Evolutionary conservation across 2,888 invertebrate species (phyloP), one percentile per base, ranked within the genome.

Genomic region (Athripsodes cinereus): DNA sequence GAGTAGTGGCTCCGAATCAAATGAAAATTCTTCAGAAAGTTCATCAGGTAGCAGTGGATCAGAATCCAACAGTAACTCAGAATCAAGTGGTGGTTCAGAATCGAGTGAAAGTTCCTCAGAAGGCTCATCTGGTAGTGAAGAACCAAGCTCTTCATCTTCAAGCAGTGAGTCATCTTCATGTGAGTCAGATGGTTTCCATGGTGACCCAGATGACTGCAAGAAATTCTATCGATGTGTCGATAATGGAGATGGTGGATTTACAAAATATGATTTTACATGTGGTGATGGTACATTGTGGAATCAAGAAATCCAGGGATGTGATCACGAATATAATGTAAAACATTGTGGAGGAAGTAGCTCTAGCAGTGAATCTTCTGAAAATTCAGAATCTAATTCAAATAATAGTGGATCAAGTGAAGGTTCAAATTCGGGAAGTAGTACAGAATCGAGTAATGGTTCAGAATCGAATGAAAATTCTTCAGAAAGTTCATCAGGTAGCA

Each of bases 211-310:
- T 40, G 75, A 80, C 61, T 81, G 80, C 64, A 74, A 68, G 57
- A 73, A 75, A 64, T 81, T 80, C 66, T 76, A 78, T 59, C 69
- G 80, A 62, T 81, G 81, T 69, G 79, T 76, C 20, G 68, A 71
- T 60, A 72, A 76, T 65, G 76, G 75, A 22, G 66, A 72, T 64
- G 73, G 72, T 13, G 72, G 72, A 18, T 76, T 70, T 51, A 77
- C 71, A 2, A 81, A 79, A 67, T 80, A 80, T 65, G 77, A 81
- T 46, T 82, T 81, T 66, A 68, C 70, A 16, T 83, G 83, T 66
- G 80, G 81, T 2, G 74, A 76, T 50, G 82, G 81, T 22, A 83
- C 83, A 3, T 81, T 79, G 34, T 84, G 82, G 81, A 83, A 84
- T 67, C 68, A 78, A 64, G 71, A 77, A 34, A 75, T 78, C 55